Conservation (phyloP, 2,113 vertebrate genomes). For the Aegypius monachus region DNA sequence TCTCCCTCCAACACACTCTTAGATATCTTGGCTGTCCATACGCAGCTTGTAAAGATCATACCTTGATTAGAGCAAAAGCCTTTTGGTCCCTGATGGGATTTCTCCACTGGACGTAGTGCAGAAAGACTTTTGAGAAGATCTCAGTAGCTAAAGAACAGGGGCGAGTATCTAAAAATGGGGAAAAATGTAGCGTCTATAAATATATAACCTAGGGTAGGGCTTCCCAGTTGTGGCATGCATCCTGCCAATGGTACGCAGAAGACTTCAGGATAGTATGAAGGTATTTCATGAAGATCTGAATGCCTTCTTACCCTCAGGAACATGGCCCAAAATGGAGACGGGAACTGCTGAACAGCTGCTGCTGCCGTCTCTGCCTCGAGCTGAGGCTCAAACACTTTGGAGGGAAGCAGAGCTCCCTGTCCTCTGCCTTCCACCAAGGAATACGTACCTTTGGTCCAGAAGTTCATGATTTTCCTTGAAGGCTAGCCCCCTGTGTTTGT, state of each 20-base stretch:
- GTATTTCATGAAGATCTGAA: background rate
- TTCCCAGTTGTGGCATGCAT: background rate
- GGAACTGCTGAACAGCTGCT: background rate
- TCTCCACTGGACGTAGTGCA: background rate
- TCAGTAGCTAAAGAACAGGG: background rate
- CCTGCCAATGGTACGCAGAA: background rate
- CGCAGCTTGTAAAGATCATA: background rate
- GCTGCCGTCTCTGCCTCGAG: background rate
- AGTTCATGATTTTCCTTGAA: background rate
- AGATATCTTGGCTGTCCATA: background rate
- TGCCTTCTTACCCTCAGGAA: background rate
- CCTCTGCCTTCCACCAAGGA: background rate
- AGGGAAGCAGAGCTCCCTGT: background rate
- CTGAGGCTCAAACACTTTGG: fast-evolving
- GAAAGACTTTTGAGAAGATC: background rate
- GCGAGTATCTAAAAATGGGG: background rate
- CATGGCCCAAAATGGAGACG: background rate
- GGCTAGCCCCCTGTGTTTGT: background rate
- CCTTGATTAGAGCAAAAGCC: background rate
- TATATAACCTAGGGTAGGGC: background rate
- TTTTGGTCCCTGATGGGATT: background rate
- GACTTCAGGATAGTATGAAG: background rate
- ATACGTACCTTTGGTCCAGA: background rate
- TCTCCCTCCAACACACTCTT: background rate
- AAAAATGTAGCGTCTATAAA: background rate